Conservation (phyloP, 2,113 vertebrate species). For the Austrofundulus limnaeus region DNA sequence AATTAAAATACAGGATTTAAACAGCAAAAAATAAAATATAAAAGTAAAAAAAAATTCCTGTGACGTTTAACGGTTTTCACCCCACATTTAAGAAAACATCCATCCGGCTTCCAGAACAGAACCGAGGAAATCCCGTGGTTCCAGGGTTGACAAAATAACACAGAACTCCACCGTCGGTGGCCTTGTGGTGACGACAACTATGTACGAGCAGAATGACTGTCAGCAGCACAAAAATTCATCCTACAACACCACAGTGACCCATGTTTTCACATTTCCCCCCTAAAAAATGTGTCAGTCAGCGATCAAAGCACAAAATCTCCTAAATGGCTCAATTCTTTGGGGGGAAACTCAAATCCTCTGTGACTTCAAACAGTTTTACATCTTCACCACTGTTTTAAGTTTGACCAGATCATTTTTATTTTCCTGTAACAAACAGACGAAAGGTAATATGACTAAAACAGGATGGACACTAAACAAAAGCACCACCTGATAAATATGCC, state of each 20-base stretch:
- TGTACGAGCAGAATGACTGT: constrained; percentile 44
- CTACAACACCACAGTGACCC: constrained; percentile 34
- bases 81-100: constrained; percentile 51
- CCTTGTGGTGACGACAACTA: constrained; percentile 33
- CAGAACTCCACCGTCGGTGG: constrained; percentile 33
- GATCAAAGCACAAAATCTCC: not conserved
- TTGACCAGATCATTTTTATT: too few species aligned
- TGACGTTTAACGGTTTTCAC: constrained; percentile 31
- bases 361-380: too few species aligned
- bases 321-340: constrained; percentile 1
- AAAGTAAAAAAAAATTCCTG: not conserved
- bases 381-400: too few species aligned
- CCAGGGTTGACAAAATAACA: constrained; percentile 32
- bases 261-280: not conserved
- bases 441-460: too few species aligned
- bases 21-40: too few species aligned
- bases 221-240: constrained; percentile 33
- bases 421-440: too few species aligned
- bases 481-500: too few species aligned
- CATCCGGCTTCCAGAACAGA: constrained; percentile 12
- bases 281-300: not conserved
- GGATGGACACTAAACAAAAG: too few species aligned
- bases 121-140: constrained; percentile 72
- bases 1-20: too few species aligned
- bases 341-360: not conserved